Percentiles rank a stretch among this genome's conserved stretches.
Evolutionary conservation across 2,888 invertebrate genomes (phyloP).

Genomic region (Lordiphosa andalusiaca): DNA sequence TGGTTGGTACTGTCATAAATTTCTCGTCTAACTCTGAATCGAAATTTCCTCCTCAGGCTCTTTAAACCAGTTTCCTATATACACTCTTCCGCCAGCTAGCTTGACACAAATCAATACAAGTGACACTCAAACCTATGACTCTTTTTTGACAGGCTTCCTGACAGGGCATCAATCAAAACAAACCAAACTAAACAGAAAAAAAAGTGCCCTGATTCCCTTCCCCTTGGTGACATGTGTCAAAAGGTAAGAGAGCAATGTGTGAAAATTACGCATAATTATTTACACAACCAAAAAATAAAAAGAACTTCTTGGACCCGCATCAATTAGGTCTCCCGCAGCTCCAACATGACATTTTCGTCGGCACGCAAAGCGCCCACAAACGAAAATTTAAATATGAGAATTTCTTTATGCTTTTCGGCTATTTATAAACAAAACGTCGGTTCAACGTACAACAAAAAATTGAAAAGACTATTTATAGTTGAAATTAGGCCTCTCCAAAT

Average conservation of each 20-base stretch:
- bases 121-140: conserved; percentile 26
- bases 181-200: conserved; percentile 4
- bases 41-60: too few species aligned
- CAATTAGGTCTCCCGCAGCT: conserved; percentile 58
- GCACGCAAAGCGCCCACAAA: conserved; percentile 20
- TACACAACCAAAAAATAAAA: conserved; percentile 7
- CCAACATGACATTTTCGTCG: conserved; percentile 35
- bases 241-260: conserved; percentile 55
- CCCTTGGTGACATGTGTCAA: conserved; percentile 60
- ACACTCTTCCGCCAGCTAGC: not conserved
- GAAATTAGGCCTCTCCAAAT: conserved; percentile 58
- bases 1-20: too few species aligned
- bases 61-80: not conserved
- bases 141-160: conserved; percentile 7
- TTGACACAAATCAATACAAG: conserved; percentile 26
- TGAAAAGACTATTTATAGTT: conserved; percentile 32
- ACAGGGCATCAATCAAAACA: conserved; percentile 55
- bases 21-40: too few species aligned
- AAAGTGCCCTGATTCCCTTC: conserved; percentile 2
- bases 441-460: conserved; percentile 25
- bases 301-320: conserved; percentile 43
- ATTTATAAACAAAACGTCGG: conserved; percentile 54
- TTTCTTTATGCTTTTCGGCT: conserved; percentile 47
- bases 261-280: conserved; percentile 49
- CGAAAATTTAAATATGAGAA: conserved; percentile 39